Base-by-base conservation (phyloP, 1,140 invertebrate species). In the Spodoptera frugiperda region DNA sequence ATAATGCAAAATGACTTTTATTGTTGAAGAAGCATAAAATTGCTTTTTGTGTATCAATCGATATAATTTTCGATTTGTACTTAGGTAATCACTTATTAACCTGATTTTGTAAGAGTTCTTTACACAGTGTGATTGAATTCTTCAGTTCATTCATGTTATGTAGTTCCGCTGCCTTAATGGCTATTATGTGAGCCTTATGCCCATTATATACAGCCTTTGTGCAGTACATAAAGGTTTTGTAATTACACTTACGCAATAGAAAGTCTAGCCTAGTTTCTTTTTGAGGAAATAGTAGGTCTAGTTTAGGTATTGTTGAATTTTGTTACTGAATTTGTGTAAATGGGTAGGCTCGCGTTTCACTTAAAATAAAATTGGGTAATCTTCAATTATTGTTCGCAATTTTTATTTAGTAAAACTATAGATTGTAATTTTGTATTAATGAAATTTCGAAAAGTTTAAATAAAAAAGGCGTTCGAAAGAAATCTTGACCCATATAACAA, bases 1-100 rank as follows among this genome's bases (percentile, higher is more conserved):
- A 33, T 33, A 6, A 2, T 33, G 0, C 6, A 33, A 4, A 3
- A 0, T 4, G 2, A 2, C 21, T 25, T 25, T 25, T 33, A 39
- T 39, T 39, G 33, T 39, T 39, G 33, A 39, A 39, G 33, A 39
- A 39, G 4, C 9, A 39, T 39, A 39, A 39, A 39, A 39, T 39
- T 39, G 8, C 33, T 39, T 39, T 39, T 39, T 39, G 33, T 39
- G 6, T 0, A 39, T 17, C 14, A 17, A 53, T 53, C 15, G n/a
- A 53, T 53, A 53, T 53, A 2, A 17, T 17, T 17, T 53, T 10
- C n/a, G 10, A 9, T 53, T 15, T 19, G n/a, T 53, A 53, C 30
- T 61, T 61, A 61, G 30, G 15, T 61, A 61, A 67, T 48, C 15
- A n/a, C 10, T 11, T 55, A 53, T 70, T 54, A 70, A 39, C 67